These are phyloP conservation scores for Ranitomeya imitator DNA, from an alignment of 2,113 vertebrate genomes.

Conservation along the genomic window DNA sequence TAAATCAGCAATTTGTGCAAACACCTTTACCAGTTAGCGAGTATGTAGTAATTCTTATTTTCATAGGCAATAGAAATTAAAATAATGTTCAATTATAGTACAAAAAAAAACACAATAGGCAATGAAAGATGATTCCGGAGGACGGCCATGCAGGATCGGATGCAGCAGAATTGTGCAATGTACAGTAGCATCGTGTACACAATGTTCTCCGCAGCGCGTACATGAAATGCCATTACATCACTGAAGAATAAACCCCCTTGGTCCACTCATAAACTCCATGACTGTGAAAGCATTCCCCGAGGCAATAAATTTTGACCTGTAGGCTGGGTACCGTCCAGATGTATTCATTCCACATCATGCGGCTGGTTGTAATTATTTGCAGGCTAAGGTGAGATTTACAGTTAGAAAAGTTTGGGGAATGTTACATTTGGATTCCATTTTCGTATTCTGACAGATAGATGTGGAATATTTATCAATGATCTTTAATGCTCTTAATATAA, in stretches of 20 bases:
- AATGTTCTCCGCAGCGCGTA: neutral
- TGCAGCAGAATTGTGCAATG: neutral
- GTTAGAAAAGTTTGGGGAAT: constrained; percentile 11
- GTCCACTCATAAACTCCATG: constrained; percentile 30
- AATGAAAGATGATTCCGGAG: no score
- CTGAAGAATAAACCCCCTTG: neutral
- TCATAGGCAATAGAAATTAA: no score
- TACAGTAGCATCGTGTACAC: constrained; percentile 10
- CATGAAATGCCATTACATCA: constrained; percentile 20
- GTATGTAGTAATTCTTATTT: no score
- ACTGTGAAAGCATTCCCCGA: constrained; percentile 20
- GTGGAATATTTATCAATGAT: constrained; percentile 18
- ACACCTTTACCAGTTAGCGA: no score
- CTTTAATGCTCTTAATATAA: neutral
- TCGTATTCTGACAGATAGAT: constrained; percentile 4
- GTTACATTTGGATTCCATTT: constrained; percentile 49
- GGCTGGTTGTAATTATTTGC: constrained; percentile 44
- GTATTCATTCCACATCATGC: constrained; percentile 22
- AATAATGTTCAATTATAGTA: no score
- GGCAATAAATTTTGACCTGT: constrained; percentile 37
- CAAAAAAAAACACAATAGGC: no score
- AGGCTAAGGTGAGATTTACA: constrained; percentile 47
- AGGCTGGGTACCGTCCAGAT: constrained; percentile 9
- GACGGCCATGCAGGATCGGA: neutral
- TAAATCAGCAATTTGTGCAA: no score